phyloP scores from a whole-genome alignment of 2,888 invertebrate species.

The Cheilosia impressa region DNA sequence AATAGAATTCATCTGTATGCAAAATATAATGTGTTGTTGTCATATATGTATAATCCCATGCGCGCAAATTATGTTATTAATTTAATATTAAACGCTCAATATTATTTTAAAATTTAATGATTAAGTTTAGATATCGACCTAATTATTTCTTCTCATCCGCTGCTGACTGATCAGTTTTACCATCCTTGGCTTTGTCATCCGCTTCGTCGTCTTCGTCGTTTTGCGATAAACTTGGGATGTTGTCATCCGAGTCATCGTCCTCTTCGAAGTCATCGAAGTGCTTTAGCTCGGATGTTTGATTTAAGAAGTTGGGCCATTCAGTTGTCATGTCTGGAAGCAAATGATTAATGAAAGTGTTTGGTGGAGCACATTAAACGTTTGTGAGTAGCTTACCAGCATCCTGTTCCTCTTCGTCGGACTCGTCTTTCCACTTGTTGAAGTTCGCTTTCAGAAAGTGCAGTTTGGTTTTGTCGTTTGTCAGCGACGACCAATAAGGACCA shows the following conservation, averaged over 20 bases:
- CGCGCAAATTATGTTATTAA: conserved; percentile 70
- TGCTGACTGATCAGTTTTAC: conserved; percentile 74
- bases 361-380: not conserved
- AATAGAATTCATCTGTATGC: conserved; percentile 49
- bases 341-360: not conserved
- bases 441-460: conserved; percentile 98
- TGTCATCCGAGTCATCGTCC: conserved; percentile 90
- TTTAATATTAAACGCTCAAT: conserved; percentile 73
- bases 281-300: conserved; percentile 77
- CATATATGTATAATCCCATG: conserved; percentile 60
- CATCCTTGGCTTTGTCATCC: conserved; percentile 79
- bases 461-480: conserved; percentile 94
- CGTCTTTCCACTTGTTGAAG: conserved; percentile 99
- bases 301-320: conserved; percentile 77
- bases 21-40: conserved; percentile 55
- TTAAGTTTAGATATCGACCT: conserved; percentile 72
- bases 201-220: conserved; percentile 81
- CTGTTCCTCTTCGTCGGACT: conserved; percentile 93
- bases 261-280: conserved; percentile 89
- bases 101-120: conserved; percentile 72
- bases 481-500: conserved; percentile 93
- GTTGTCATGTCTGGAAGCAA: conserved; percentile 41
- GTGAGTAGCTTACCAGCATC: conserved; percentile 29
- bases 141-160: conserved; percentile 61
- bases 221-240: conserved; percentile 82